These are phyloP conservation scores for Colinus virginianus DNA, from an alignment of 2,113 vertebrate genomes.

Conservation along the genomic window DNA sequence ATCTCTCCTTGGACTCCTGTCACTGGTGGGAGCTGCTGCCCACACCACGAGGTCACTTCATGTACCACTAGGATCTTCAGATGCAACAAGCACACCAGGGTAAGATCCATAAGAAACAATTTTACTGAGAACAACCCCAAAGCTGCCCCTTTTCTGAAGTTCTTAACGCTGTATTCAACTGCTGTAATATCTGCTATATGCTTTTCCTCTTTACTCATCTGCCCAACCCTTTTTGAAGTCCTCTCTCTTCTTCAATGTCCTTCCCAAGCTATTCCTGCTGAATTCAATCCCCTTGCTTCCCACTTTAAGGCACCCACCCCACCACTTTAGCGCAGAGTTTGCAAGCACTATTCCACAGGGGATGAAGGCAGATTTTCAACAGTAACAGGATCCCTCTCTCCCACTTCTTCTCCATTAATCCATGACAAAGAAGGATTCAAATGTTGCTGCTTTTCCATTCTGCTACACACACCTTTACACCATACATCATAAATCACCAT, in stretches of 20 bases:
- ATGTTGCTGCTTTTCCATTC: background rate
- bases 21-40: background rate
- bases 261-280: background rate
- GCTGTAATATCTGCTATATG: background rate
- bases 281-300: background rate
- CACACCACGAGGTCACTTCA: background rate
- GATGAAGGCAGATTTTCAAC: background rate
- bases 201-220: background rate
- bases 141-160: background rate
- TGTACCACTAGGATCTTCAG: background rate
- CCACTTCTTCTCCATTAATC: background rate
- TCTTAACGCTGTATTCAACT: rapidly evolving
- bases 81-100: background rate
- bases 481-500: too few species aligned
- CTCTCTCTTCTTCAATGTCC: background rate
- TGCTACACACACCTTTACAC: background rate
- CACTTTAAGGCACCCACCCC: background rate
- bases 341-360: rapidly evolving
- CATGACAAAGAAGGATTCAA: background rate
- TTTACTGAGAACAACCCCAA: background rate
- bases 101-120: rapidly evolving
- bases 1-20: background rate
- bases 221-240: background rate
- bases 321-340: rapidly evolving
- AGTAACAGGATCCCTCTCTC: background rate